These are phyloP conservation scores for Piezodorus guildinii DNA, from an alignment of 1,140 invertebrate species.

Conservation along the genomic window DNA sequence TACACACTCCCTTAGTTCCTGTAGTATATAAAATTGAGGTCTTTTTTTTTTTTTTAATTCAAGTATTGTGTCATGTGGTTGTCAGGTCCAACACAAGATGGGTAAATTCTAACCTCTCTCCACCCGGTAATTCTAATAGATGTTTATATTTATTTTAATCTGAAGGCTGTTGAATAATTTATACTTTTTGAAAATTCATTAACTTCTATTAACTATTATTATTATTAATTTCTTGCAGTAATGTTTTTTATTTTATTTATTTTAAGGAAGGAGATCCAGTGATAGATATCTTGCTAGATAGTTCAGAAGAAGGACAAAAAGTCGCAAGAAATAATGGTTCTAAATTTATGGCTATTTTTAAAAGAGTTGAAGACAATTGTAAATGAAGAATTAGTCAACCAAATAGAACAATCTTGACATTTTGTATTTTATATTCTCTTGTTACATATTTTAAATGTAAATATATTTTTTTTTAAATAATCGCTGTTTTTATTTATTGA, in stretches of 20 bases:
- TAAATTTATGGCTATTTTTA: slow-evolving; percentile 86
- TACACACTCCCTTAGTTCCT: no score
- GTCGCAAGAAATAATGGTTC: slow-evolving; percentile 89
- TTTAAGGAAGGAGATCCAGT: slow-evolving; percentile 53
- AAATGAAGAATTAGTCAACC: background rate
- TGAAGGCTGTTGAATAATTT: no score
- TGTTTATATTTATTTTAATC: no score
- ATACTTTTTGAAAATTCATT: no score
- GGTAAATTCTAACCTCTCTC: no score
- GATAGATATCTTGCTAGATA: slow-evolving; percentile 75
- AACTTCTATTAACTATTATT: no score
- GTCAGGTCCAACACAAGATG: no score
- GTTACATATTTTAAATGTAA: background rate
- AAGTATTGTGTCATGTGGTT: no score
- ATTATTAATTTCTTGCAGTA: background rate
- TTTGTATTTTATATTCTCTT: background rate
- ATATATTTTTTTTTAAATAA: background rate
- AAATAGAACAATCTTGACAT: background rate
- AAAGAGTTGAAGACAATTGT: slow-evolving; percentile 44
- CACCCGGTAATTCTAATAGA: no score
- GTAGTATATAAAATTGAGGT: no score
- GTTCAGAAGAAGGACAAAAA: slow-evolving; percentile 97
- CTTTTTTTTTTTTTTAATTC: no score
- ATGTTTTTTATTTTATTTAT: slow-evolving; percentile 5
- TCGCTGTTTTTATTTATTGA: no score